Conservation (phyloP, 2,888 invertebrate genomes). For the Acronicta aceris region DNA sequence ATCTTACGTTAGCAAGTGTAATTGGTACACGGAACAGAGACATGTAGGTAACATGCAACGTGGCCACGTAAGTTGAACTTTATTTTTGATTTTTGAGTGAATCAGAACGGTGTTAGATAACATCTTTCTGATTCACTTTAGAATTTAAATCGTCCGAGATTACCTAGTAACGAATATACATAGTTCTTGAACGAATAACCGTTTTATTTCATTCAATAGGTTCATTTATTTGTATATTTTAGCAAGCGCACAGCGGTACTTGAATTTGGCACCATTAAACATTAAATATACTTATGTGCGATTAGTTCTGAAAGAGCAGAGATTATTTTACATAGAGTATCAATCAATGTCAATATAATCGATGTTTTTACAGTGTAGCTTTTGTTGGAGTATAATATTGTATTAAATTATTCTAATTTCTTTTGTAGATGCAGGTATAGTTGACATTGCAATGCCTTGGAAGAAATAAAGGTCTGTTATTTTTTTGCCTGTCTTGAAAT, state of each 20-base stretch:
- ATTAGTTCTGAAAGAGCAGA: conserved; percentile 9
- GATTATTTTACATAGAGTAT: conserved; percentile 26
- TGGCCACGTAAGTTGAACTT: background rate
- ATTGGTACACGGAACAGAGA: conserved; percentile 29
- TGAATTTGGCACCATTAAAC: conserved; percentile 22
- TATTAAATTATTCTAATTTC: conserved; percentile 8
- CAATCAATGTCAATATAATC: conserved; percentile 39
- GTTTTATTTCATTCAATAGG: conserved; percentile 17
- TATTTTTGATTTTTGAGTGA: conserved; percentile 5
- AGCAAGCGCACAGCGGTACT: conserved; percentile 1
- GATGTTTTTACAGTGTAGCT: conserved; percentile 6
- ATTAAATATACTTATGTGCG: conserved; percentile 5
- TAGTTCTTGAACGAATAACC: conserved; percentile 7
- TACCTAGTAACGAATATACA: background rate
- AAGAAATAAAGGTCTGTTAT: background rate
- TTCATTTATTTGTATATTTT: conserved; percentile 12
- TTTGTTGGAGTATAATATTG: conserved; percentile 3
- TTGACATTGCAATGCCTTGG: background rate
- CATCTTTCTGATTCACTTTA: conserved; percentile 6
- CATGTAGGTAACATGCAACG: conserved; percentile 16
- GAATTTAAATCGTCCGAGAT: conserved; percentile 13
- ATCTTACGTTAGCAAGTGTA: conserved; percentile 19
- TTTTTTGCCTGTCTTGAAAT: background rate
- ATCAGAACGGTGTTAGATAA: no score
- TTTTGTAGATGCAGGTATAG: background rate